A percentile compares a stretch with the other conserved stretches of the same genome.
phyloP scores from a whole-genome alignment of 2,797 vertebrate genomes.

The Myotis myotis region DNA sequence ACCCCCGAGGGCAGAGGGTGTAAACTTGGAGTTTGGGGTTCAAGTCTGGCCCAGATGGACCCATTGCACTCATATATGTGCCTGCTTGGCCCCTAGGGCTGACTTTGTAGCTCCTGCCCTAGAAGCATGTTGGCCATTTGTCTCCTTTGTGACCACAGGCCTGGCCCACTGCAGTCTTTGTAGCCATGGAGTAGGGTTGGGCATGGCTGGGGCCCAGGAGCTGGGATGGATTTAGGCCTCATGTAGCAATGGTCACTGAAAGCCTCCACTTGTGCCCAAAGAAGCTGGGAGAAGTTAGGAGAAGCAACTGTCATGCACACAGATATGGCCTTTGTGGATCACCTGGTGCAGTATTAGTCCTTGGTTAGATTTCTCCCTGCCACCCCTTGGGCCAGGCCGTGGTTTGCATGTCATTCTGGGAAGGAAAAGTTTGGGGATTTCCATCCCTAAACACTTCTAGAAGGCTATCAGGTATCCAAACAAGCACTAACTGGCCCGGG shows the following conservation, averaged over 20 bases:
- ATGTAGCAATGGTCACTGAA: not conserved
- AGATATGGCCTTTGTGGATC: not conserved
- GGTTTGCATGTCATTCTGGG: not conserved
- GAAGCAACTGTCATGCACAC: not conserved
- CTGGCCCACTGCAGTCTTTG: not conserved
- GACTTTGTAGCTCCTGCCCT: not conserved
- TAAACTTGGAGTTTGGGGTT: not conserved
- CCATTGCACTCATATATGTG: not conserved
- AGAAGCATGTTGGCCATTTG: not conserved
- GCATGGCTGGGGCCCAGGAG: not conserved
- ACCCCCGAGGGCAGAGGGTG: not conserved
- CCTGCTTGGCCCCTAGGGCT: not conserved
- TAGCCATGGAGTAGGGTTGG: not conserved
- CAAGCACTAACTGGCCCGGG: slow-evolving; percentile 47
- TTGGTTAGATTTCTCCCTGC: not conserved
- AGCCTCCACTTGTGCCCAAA: not conserved
- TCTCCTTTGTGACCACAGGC: not conserved
- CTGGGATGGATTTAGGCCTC: not conserved
- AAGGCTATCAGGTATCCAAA: slow-evolving; percentile 33
- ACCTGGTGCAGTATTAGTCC: not conserved
- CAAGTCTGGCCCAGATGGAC: not conserved
- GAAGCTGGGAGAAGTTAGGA: not conserved
- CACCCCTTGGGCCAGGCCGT: not conserved
- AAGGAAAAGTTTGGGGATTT: not conserved
- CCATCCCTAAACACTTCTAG: not conserved